Base-by-base conservation (phyloP, 2,888 invertebrate species). In the Rotaria socialis region DNA sequence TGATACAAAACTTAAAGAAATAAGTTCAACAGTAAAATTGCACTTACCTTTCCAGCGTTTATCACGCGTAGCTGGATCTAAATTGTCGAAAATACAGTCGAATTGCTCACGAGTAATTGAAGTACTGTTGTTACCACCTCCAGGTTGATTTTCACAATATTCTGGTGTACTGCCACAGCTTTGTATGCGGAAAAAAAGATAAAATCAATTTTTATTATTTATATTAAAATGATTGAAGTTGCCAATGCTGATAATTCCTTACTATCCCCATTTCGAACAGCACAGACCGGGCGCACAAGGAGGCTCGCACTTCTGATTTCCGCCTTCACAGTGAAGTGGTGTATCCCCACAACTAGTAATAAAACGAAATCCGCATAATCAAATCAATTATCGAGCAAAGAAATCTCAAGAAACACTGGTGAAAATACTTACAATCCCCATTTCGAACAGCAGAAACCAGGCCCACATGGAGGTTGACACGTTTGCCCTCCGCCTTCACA, bases 151-250 rank as follows among this genome's bases (percentile, higher is more conserved):
- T 16, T 35, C 11, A 35, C 67, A 67, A 67, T 67, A 11, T 35
- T 67, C 67, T 5, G 67, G 67, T 67, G 67, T 67, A 67, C 35
- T 67, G 16, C 67, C 67, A 67, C 67, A 67, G 35, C 67, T 67
- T 67, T 16, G 11, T 4, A 16, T 27, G 0, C 14, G n/a, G 10
- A 35, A 67, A 10, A 55, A 55, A 22, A 35, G 14, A 52, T 52
- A 11, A 52, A 52, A 52, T 52, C 2, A 14, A 2, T 14, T 55
- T 55, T 22, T 2, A 55, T 22, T 55, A 55, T 6, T 55, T 10
- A 22, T 50, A 55, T 22, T 4, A 55, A 10, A 55, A 55, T 22
- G 7, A 55, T 22, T 4, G 55, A 55, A 55, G 22, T 22, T 2
- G 7, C 22, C 35, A 16, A 67, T 27, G n/a, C 14, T 8, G 16